A percentile compares a stretch with the other conserved stretches of the same genome.
phyloP scores from a whole-genome alignment of 2,888 invertebrate genomes.

The Bellardia pandia region DNA sequence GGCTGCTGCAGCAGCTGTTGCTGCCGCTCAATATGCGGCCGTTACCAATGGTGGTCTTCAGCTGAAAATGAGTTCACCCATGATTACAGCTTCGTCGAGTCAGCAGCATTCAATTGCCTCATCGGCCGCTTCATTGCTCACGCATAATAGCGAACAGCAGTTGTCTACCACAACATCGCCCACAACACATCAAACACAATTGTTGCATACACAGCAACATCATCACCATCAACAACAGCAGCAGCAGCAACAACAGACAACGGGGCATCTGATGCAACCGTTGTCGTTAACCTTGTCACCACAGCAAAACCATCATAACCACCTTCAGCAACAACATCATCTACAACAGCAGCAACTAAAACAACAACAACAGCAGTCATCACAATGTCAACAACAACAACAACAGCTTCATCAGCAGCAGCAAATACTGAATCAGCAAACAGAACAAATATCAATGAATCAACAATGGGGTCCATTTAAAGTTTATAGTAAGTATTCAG shows the following conservation, averaged over 20 bases:
- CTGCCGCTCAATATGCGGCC: constrained; percentile 70
- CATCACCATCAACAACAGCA: constrained; percentile 73
- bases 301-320: constrained; percentile 79
- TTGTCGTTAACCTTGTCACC: constrained; percentile 80
- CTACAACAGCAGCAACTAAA: constrained; percentile 76
- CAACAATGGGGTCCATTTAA: constrained; percentile 84
- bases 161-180: constrained; percentile 60
- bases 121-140: constrained; percentile 62
- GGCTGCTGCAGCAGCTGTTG: constrained; percentile 68
- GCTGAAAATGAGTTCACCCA: constrained; percentile 79
- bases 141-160: constrained; percentile 65
- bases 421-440: constrained; percentile 77
- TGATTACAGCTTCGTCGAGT: constrained; percentile 71
- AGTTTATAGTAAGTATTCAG: constrained; percentile 83
- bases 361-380: constrained; percentile 75
- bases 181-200: constrained; percentile 62
- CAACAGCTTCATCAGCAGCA: constrained; percentile 74
- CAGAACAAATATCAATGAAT: constrained; percentile 80
- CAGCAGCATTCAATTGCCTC: constrained; percentile 71
- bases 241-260: constrained; percentile 75
- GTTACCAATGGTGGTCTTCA: constrained; percentile 78
- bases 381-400: constrained; percentile 77
- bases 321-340: constrained; percentile 75
- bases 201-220: constrained; percentile 66
- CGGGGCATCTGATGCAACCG: constrained; percentile 77